A percentile compares a stretch with the other conserved stretches of the same genome.
Evolutionary conservation across 2,113 vertebrate species (phyloP).

Genomic region (Probosciger aterrimus): DNA sequence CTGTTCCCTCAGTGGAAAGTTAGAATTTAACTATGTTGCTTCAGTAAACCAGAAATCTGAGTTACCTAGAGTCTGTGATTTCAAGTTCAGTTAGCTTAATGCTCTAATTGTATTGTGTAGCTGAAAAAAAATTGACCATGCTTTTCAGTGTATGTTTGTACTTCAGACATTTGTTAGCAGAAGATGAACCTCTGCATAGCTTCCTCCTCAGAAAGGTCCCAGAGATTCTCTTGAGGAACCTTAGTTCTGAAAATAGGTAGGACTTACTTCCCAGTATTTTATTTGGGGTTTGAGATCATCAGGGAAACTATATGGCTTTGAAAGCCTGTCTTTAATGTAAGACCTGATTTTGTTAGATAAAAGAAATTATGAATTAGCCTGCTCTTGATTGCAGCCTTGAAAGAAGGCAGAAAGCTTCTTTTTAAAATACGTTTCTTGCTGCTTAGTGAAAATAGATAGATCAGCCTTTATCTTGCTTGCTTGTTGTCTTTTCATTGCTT

Average conservation of each 20-base stretch:
- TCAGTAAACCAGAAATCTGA: neutral
- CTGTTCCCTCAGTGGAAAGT: neutral
- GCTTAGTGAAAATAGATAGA: neutral
- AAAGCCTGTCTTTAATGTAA: neutral
- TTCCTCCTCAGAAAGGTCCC: neutral
- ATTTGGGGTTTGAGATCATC: neutral
- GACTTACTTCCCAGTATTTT: neutral
- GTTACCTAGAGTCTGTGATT: rapidly evolving
- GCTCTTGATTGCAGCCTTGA: neutral
- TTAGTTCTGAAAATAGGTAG: neutral
- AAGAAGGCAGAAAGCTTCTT: neutral
- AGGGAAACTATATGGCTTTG: neutral
- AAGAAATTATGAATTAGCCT: neutral
- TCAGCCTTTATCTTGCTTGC: neutral
- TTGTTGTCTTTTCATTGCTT: neutral
- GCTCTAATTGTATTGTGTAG: neutral
- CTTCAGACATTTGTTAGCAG: neutral
- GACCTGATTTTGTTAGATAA: neutral
- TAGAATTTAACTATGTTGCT: neutral
- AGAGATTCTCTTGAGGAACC: neutral
- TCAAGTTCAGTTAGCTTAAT: neutral
- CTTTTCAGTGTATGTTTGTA: neutral
- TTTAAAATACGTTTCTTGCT: neutral
- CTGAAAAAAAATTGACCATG: neutral
- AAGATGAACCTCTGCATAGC: neutral